These are phyloP conservation scores for Coboldia fuscipes DNA, from an alignment of 1,140 invertebrate genomes.

Conservation along the genomic window DNA sequence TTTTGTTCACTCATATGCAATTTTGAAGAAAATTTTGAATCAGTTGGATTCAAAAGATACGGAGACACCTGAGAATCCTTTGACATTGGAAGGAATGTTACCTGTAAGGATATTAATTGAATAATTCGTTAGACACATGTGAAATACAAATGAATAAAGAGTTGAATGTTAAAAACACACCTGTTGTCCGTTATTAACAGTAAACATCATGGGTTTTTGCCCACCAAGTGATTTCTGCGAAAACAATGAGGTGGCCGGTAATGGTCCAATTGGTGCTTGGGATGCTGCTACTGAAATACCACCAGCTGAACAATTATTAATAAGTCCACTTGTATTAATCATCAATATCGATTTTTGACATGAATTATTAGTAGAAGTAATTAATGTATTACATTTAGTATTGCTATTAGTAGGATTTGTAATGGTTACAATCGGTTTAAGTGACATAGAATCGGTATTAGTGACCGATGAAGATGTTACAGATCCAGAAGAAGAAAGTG, in stretches of 20 bases:
- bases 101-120: neutral
- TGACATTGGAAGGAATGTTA: neutral
- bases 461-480: no score
- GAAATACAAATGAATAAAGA: neutral
- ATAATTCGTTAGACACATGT: no score
- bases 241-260: neutral
- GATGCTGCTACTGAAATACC: neutral
- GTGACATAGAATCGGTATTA: no score
- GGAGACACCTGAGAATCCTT: no score
- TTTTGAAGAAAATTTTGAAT: no score
- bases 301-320: neutral
- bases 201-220: constrained; percentile 4
- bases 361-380: neutral
- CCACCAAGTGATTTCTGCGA: neutral
- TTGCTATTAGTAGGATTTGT: neutral
- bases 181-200: constrained; percentile 1
- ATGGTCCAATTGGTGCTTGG: neutral
- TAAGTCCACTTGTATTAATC: constrained; percentile 3
- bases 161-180: neutral
- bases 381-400: neutral
- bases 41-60: no score
- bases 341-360: constrained; percentile 2
- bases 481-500: no score
- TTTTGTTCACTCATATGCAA: no score
- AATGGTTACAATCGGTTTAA: no score